Evolutionary conservation across 2,113 vertebrate species (phyloP), one percentile per base, ranked within the genome.

Genomic region (Thomomys bottae): DNA sequence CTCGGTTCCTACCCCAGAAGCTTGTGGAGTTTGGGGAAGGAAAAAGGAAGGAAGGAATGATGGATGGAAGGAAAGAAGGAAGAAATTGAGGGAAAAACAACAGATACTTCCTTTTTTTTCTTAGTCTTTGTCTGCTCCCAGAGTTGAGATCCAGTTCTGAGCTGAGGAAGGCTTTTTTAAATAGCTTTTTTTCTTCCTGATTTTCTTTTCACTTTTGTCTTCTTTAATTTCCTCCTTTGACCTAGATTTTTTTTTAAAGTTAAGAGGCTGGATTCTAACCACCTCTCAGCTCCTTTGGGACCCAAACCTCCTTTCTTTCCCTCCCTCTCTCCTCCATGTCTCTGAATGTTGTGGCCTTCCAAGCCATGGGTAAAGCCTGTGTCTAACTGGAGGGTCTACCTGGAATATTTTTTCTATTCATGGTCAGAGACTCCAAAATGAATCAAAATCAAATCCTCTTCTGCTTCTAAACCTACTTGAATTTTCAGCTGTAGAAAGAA

Each of bases 371-470:
- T 54, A 79, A 64, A 82, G 14, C 64, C 66, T 34, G 9, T 49
- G 30, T 70, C 40, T 89, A 23, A 23, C 57, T 84, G 24, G 9
- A 63, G 32, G 73, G 61, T 83, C 3, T 18, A 36, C 21, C 42
- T 63, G n/a, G 28, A 84, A 8, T 42, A 20, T 7, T 5, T 15
- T 0, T 2, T 14, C 32, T n/a, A 57, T 9, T 38, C 34, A 11
- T n/a, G 17, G 20, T 32, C 71, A 57, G 20, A 11, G 84, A 78
- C 23, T 64, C 24, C 49, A 78, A 87, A 87, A n/a, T 21, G 77
- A 93, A 87, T 66, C n/a, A 63, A 89, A 89, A 86, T n/a, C 76
- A 89, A 91, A 63, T n/a, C 14, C 0, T 80, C 71, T 90, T 86
- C 14, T 12, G 85, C 30, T 84, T 26, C 49, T 77, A 83, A 67